A percentile compares a stretch with the other conserved stretches of the same genome.
These are phyloP conservation scores for Paracanthobrama guichenoti DNA, from an alignment of 2,113 vertebrate species.

Conservation along the genomic window DNA sequence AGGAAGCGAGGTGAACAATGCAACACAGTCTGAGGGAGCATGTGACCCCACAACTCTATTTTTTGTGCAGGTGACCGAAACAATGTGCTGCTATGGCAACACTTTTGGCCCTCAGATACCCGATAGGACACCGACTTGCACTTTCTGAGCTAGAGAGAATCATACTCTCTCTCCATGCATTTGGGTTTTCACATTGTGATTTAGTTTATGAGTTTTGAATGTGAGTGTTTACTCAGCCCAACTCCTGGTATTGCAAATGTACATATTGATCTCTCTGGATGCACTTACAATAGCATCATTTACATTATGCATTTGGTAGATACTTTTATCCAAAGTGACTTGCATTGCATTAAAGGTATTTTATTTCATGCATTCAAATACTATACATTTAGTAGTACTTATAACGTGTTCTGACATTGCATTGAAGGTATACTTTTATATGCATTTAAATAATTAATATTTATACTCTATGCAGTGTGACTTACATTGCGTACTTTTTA, in stretches of 20 bases:
- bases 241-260: neutral
- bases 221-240: neutral
- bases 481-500: too few relatives aligned
- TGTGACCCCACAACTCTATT: constrained; percentile 13
- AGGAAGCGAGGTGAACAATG: constrained; percentile 33
- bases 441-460: neutral
- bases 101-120: constrained; percentile 40
- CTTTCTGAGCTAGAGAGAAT: constrained; percentile 25
- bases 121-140: constrained; percentile 45
- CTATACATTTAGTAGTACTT: neutral
- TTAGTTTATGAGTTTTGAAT: neutral
- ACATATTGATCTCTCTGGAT: neutral
- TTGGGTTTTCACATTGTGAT: neutral
- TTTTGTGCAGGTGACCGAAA: constrained; percentile 53
- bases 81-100: constrained; percentile 54
- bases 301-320: too few relatives aligned
- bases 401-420: neutral
- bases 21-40: constrained; percentile 34
- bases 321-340: too few relatives aligned
- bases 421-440: neutral
- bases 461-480: neutral
- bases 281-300: neutral
- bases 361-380: neutral
- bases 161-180: constrained; percentile 7
- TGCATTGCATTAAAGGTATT: neutral